These are phyloP conservation scores for Poecilia wingei DNA, from an alignment of 2,797 vertebrate species.

Conservation along the genomic window DNA sequence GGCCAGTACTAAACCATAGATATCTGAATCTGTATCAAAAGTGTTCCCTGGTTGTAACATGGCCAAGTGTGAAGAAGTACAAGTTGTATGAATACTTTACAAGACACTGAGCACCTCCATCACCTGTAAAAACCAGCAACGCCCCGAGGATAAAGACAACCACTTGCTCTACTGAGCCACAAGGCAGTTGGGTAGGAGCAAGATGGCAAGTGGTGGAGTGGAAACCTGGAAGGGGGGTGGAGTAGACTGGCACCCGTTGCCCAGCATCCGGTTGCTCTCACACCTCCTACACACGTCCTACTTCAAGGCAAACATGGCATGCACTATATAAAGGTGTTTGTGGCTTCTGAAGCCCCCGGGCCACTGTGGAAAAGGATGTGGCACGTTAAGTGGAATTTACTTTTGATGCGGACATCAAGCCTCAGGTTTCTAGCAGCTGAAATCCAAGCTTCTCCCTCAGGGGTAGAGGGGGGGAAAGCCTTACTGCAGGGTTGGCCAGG, in stretches of 20 bases:
- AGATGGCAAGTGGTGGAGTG: conserved; percentile 44
- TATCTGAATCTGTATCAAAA: no score
- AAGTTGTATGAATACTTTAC: background rate
- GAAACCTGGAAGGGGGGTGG: conserved; percentile 58
- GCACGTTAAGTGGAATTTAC: conserved; percentile 84
- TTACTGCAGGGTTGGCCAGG: conserved; percentile 55
- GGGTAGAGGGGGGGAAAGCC: conserved; percentile 25
- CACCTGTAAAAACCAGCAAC: conserved; percentile 43
- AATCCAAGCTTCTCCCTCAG: conserved; percentile 63
- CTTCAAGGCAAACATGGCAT: conserved; percentile 68
- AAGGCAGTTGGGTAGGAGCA: conserved; percentile 8
- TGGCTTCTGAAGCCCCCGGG: conserved; percentile 62
- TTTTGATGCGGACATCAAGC: conserved; percentile 79
- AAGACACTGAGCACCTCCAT: conserved; percentile 9
- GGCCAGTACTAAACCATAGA: no score
- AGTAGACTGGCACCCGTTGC: conserved; percentile 39
- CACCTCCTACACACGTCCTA: conserved; percentile 19
- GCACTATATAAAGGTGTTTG: conserved; percentile 78
- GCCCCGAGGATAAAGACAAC: conserved; percentile 54
- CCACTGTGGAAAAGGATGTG: conserved; percentile 76
- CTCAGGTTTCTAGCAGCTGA: conserved; percentile 77
- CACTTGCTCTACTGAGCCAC: conserved; percentile 54
- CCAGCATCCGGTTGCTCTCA: conserved; percentile 49
- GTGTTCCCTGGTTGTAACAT: background rate
- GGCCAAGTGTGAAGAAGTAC: background rate